A percentile compares a stretch with the other conserved stretches of the same genome.
Evolutionary conservation across 2,888 invertebrate species (phyloP).

Genomic region (Aporophyla nigra): DNA sequence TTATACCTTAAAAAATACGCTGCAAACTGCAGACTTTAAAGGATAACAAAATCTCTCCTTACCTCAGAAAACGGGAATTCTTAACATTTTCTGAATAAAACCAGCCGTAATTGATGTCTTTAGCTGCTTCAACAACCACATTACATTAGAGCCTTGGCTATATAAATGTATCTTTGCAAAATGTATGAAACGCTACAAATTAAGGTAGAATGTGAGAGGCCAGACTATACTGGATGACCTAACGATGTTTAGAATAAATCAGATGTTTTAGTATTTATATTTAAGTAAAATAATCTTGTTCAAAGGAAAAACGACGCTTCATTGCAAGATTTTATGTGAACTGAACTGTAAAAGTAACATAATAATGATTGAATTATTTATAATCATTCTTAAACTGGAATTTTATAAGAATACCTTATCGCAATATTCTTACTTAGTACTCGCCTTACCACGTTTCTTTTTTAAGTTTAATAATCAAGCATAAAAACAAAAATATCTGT

Average conservation of each 20-base stretch:
- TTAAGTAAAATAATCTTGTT: not conserved
- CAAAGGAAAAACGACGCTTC: not conserved
- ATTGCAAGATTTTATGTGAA: not conserved
- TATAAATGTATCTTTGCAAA: slow-evolving; percentile 18
- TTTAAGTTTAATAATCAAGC: not conserved
- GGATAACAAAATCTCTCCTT: slow-evolving; percentile 17
- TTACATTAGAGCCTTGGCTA: slow-evolving; percentile 3
- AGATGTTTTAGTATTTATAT: slow-evolving; percentile 18
- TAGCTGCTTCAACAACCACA: slow-evolving; percentile 22
- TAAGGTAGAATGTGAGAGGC: slow-evolving; percentile 18
- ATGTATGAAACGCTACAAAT: slow-evolving; percentile 28
- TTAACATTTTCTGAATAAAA: slow-evolving; percentile 38
- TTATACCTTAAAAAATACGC: not conserved
- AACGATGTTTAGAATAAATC: slow-evolving; percentile 32
- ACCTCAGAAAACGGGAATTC: slow-evolving; percentile 38
- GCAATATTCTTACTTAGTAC: not conserved
- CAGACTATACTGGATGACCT: slow-evolving; percentile 6
- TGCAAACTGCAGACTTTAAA: not conserved
- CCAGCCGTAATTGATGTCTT: slow-evolving; percentile 50
- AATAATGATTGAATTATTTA: not conserved
- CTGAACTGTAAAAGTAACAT: not conserved
- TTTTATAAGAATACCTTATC: not conserved
- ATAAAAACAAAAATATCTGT: not conserved
- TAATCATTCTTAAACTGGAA: not conserved
- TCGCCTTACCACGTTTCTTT: not conserved